Evolutionary conservation across 2,888 invertebrate species (phyloP).

Genomic region (Proisotoma minuta): DNA sequence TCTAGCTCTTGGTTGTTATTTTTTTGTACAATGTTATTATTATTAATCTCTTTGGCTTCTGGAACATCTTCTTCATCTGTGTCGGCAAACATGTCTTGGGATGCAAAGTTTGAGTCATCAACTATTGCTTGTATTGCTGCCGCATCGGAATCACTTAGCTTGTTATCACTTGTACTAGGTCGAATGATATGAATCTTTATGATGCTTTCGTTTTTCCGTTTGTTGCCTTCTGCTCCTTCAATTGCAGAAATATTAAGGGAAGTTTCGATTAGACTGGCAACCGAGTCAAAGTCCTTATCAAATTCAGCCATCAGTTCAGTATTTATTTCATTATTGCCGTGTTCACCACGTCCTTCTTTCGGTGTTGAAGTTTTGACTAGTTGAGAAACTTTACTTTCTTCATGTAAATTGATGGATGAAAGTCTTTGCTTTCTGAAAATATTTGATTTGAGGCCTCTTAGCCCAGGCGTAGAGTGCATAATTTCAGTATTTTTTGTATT

Average conservation of each 20-base stretch:
- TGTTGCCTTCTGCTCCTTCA: not conserved
- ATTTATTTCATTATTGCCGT: not conserved
- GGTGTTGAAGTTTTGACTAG: too few species aligned
- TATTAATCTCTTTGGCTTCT: not conserved
- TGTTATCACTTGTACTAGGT: not conserved
- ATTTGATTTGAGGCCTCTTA: too few species aligned
- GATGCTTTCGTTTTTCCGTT: not conserved
- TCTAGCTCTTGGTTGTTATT: too few species aligned
- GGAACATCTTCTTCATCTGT: not conserved
- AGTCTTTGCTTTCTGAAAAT: too few species aligned
- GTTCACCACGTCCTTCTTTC: too few species aligned
- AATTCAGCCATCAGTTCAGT: slow-evolving; percentile 19
- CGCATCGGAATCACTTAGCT: slow-evolving; percentile 23
- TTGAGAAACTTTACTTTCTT: too few species aligned
- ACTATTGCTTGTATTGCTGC: slow-evolving; percentile 26
- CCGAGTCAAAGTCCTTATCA: slow-evolving; percentile 24
- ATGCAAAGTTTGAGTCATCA: slow-evolving; percentile 27
- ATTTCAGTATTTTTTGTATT: too few species aligned
- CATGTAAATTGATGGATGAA: too few species aligned
- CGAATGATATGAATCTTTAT: not conserved
- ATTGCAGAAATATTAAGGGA: slow-evolving; percentile 14
- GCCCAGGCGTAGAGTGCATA: too few species aligned
- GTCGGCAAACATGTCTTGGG: slow-evolving; percentile 34
- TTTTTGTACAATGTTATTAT: too few species aligned
- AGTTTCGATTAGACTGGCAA: slow-evolving; percentile 14